Evolutionary conservation across 2,888 invertebrate species (phyloP), one percentile per base, ranked within the genome.

Genomic region (Apoda limacodes): DNA sequence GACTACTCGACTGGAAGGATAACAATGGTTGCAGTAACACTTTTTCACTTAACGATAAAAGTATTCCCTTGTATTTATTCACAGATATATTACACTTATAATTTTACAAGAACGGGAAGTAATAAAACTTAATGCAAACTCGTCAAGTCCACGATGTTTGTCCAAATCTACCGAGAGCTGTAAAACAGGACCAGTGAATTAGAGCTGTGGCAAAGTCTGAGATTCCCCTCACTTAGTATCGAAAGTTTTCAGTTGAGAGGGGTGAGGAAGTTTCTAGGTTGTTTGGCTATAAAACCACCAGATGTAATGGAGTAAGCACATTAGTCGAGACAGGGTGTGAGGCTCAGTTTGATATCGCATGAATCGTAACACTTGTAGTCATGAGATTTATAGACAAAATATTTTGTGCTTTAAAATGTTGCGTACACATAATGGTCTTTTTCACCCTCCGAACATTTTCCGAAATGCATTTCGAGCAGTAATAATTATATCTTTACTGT

Each of bases 121-220:
- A 67, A 70, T 74, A 72, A 76, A 76, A 75, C 72, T 74, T 74
- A 68, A 74, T 66, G 66, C 63, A 65, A 66, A 64, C 64, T 59
- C 62, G 55, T 56, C 57, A 59, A 58, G 50, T 62, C 52, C 49
- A 52, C 62, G 58, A 53, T 71, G 69, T 74, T 72, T 68, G 69
- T 63, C 59, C 64, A 67, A 68, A 68, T 71, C 64, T 58, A 56
- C 46, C 47, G 42, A 50, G 50, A 48, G 51, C 51, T 53, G 56
- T 56, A 47, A 57, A 57, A 56, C 52, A 49, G 42, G 50, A 52
- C 68, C 67, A 62, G 51, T 38, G 13, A 24, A 43, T 35, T 48
- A 51, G 63, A 59, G 47, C 55, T 48, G 40, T 43, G 27, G n/a
- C n/a, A n/a, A n/a, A n/a, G n/a, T n/a, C n/a, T n/a, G n/a, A n/a